A percentile compares a stretch with the other conserved stretches of the same genome.
phyloP scores from a whole-genome alignment of 2,888 invertebrate genomes.

The Phaedon cochleariae region DNA sequence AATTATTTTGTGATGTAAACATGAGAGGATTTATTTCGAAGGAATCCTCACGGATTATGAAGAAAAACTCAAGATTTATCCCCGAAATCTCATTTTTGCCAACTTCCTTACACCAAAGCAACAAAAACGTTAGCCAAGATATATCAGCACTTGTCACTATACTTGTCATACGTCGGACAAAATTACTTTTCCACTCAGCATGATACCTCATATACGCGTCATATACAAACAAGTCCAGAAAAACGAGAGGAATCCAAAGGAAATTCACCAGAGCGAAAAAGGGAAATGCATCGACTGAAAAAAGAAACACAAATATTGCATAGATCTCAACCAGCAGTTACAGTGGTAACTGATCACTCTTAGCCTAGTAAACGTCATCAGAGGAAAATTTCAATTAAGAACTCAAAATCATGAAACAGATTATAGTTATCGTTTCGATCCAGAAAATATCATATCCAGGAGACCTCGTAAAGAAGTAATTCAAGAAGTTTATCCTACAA shows the following conservation, averaged over 20 bases:
- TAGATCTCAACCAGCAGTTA: conserved; percentile 17
- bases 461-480: no score
- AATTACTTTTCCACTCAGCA: conserved; percentile 28
- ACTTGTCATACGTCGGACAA: conserved; percentile 1
- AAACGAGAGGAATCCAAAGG: not conserved
- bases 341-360: no score
- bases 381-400: no score
- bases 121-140: not conserved
- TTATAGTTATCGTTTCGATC: no score
- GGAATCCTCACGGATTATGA: no score
- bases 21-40: no score
- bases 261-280: not conserved
- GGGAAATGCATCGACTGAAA: not conserved
- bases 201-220: conserved; percentile 20
- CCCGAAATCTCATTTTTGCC: not conserved
- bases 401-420: no score
- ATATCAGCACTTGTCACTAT: not conserved
- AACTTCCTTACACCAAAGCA: not conserved
- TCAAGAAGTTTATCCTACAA: no score
- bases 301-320: not conserved
- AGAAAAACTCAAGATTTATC: not conserved
- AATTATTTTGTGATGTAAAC: no score
- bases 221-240: not conserved
- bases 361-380: no score
- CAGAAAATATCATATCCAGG: no score